phyloP scores from a whole-genome alignment of 2,888 invertebrate genomes.

The Meiosimyza decipiens region DNA sequence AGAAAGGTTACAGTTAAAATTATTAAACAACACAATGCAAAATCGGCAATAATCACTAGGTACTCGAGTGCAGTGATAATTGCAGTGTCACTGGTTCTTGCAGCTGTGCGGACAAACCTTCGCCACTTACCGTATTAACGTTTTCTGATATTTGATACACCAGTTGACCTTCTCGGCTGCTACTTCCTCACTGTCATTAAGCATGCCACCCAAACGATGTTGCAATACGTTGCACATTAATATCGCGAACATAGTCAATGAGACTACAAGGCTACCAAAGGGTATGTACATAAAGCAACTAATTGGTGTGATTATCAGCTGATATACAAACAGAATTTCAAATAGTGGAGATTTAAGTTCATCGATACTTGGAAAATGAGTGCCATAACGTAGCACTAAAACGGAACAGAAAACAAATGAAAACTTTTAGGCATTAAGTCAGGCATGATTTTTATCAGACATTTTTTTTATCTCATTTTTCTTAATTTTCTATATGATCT shows the following conservation, averaged over 20 bases:
- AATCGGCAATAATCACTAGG: background rate
- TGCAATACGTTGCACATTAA: slow-evolving; percentile 44
- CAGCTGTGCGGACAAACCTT: too few relatives aligned
- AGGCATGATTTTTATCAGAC: too few relatives aligned
- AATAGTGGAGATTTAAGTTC: slow-evolving; percentile 41
- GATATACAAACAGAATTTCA: slow-evolving; percentile 43
- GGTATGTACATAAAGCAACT: slow-evolving; percentile 49
- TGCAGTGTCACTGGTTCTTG: too few relatives aligned
- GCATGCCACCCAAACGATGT: slow-evolving; percentile 38
- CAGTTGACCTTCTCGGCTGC: slow-evolving; percentile 36
- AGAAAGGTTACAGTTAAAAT: slow-evolving; percentile 16
- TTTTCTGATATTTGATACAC: slow-evolving; percentile 44
- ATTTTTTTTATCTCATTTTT: too few relatives aligned
- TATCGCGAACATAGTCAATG: slow-evolving; percentile 46
- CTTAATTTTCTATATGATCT: too few relatives aligned
- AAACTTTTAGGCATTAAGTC: too few relatives aligned
- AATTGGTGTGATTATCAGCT: slow-evolving; percentile 44
- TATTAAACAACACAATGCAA: background rate
- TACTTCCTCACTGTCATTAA: background rate
- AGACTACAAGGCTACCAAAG: slow-evolving; percentile 44
- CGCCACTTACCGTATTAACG: slow-evolving; percentile 41
- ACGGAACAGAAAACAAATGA: slow-evolving; percentile 10
- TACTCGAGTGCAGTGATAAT: background rate
- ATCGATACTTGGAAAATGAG: slow-evolving; percentile 44
- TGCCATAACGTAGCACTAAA: slow-evolving; percentile 46